Evolutionary conservation across 2,797 vertebrate genomes (phyloP), one percentile per base, ranked within the genome.

Genomic region (Meda fulgida): DNA sequence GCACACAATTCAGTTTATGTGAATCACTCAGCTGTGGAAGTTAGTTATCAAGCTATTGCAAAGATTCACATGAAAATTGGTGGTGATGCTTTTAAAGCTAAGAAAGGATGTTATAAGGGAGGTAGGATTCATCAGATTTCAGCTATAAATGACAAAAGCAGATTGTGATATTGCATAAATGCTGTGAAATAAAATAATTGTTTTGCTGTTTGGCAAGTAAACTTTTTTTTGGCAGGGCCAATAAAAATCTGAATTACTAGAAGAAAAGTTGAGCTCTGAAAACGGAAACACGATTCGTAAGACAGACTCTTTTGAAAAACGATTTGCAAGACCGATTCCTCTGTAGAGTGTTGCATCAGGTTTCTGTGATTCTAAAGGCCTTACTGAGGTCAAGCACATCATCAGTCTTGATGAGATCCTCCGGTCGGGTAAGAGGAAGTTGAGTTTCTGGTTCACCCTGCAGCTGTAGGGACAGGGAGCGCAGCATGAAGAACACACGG

Each of bases 351-450:
- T 7, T 38, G 51, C 19, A 77, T 77, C 13, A 26, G 53, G 11
- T 60, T 40, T 60, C 9, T 21, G 23, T 40, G 79, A 80, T 18
- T 34, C 19, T 75, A 65, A 83, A 69, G 7, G 63, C 7, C 83
- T 84, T 84, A 99, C 98, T 99, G 91, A 99, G 95, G 91, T 99
- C 98, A 23, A 99, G 95, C 83, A 99, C 98, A 0, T 99, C 98
- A 51, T 99, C 98, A 0, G 96, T 97, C 89, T 98, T 99, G 92
- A 99, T 99, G 23, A 99, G 95, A 90, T 98, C 97, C 88, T 98
- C 97, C 0, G 98, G 95, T 81, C 98, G 94, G 0, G 97, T 99
- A 86, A 99, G 95, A 0, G 98, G 98, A 86, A 99, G 90, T 92
- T 98, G 98, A 6, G 96, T 99, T 92, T 99, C 98, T 0, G 94